These are phyloP conservation scores for Digitonthophagus gazella DNA, from an alignment of 2,888 invertebrate genomes.

Conservation along the genomic window DNA sequence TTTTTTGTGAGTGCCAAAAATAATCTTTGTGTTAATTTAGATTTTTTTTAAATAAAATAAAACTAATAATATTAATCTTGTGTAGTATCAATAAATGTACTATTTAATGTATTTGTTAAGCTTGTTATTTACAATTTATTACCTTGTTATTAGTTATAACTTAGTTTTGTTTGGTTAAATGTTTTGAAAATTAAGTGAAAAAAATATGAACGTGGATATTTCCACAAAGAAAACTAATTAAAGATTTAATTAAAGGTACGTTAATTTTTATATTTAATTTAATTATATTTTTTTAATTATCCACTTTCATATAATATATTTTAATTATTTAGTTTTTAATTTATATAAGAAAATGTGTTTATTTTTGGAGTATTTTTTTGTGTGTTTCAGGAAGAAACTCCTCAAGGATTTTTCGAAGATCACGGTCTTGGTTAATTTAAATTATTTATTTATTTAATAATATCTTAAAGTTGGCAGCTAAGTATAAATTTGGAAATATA, in stretches of 20 bases:
- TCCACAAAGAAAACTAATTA: background rate
- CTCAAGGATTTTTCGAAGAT: slow-evolving; percentile 99
- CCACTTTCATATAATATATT: slow-evolving; percentile 48
- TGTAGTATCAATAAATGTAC: background rate
- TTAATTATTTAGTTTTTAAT: slow-evolving; percentile 35
- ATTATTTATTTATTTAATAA: background rate
- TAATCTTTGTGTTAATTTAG: background rate
- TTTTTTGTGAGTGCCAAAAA: background rate
- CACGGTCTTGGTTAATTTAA: slow-evolving; percentile 85
- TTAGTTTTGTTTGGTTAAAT: background rate
- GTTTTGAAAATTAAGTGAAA: slow-evolving; percentile 1
- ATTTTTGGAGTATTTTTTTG: slow-evolving; percentile 36
- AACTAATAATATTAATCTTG: no score
- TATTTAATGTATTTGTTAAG: no score
- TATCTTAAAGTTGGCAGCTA: no score
- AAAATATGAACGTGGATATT: slow-evolving; percentile 22
- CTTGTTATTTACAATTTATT: no score
- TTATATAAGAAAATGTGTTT: slow-evolving; percentile 1
- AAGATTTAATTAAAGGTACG: slow-evolving; percentile 16
- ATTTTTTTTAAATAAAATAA: background rate
- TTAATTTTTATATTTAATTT: no score
- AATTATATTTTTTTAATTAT: slow-evolving; percentile 31
- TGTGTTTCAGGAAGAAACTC: slow-evolving; percentile 96
- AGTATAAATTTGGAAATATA: no score
- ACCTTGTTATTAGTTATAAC: no score